Percentiles rank a stretch among this genome's conserved stretches.
These are phyloP conservation scores for Drosophila colorata DNA, from an alignment of 2,888 invertebrate genomes.

Conservation along the genomic window DNA sequence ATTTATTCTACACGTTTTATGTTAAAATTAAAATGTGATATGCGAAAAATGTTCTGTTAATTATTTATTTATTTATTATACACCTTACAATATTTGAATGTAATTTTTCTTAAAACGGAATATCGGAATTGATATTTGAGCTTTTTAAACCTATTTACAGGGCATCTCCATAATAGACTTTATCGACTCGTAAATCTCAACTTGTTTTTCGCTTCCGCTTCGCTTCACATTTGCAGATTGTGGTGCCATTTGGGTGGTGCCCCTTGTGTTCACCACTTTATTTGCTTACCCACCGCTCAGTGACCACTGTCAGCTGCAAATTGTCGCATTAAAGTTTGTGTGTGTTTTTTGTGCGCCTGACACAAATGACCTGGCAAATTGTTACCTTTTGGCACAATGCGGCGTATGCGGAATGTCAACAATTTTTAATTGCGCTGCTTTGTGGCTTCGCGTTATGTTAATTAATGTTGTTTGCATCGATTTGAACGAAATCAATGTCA, in stretches of 20 bases:
- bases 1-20: no score
- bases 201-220: conserved; percentile 35
- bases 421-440: conserved; percentile 17
- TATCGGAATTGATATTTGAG: neutral
- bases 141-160: neutral
- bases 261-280: conserved; percentile 22
- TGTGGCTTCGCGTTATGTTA: conserved; percentile 31
- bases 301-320: conserved; percentile 53
- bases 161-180: neutral
- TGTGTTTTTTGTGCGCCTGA: conserved; percentile 19
- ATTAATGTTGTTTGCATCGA: conserved; percentile 30
- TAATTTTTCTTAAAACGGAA: no score
- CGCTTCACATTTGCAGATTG: conserved; percentile 40
- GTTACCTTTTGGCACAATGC: conserved; percentile 3
- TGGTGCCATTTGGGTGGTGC: conserved; percentile 11
- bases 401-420: conserved; percentile 35
- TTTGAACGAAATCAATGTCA: conserved; percentile 5
- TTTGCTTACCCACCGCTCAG: neutral
- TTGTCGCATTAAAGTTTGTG: conserved; percentile 56
- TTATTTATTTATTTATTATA: no score
- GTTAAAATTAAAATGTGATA: no score
- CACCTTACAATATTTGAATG: no score
- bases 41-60: no score
- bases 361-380: conserved; percentile 18
- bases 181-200: no score